Conservation (phyloP, 2,888 invertebrate genomes). For the Drosophila trichaetosa region DNA sequence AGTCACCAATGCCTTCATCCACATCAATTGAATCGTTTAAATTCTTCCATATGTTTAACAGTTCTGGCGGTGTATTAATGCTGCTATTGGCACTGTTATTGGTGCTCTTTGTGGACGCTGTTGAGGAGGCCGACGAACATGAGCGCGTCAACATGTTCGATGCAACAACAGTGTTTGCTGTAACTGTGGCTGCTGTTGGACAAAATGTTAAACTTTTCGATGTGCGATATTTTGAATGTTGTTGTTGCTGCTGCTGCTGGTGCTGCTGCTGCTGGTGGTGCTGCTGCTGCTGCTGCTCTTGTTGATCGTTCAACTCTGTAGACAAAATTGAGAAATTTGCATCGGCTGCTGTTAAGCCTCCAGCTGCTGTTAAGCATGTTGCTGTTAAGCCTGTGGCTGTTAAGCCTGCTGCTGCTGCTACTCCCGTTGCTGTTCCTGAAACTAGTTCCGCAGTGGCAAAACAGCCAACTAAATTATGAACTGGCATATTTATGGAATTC, state of each 20-base stretch:
- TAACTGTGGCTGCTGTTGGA: constrained; percentile 34
- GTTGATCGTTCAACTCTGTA: constrained; percentile 25
- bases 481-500: constrained; percentile 32
- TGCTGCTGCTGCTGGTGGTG: background rate
- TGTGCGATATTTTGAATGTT: constrained; percentile 40
- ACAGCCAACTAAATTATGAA: constrained; percentile 38
- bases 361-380: background rate
- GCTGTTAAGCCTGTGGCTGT: background rate
- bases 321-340: constrained; percentile 24
- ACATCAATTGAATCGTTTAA: constrained; percentile 88
- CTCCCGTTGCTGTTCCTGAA: constrained; percentile 8
- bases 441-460: constrained; percentile 34
- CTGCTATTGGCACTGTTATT: constrained; percentile 73
- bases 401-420: background rate
- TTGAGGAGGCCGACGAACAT: constrained; percentile 88
- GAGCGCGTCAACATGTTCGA: constrained; percentile 84
- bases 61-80: constrained; percentile 87
- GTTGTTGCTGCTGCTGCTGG: constrained; percentile 11
- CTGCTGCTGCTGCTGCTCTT: constrained; percentile 9
- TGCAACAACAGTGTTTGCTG: constrained; percentile 9
- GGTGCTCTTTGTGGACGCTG: constrained; percentile 87
- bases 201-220: constrained; percentile 51
- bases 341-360: constrained; percentile 11
- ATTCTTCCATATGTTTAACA: constrained; percentile 92
- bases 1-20: constrained; percentile 95